A percentile compares a stretch with the other conserved stretches of the same genome.
These are phyloP conservation scores for Horisme vitalbata DNA, from an alignment of 2,888 invertebrate species.

Conservation along the genomic window DNA sequence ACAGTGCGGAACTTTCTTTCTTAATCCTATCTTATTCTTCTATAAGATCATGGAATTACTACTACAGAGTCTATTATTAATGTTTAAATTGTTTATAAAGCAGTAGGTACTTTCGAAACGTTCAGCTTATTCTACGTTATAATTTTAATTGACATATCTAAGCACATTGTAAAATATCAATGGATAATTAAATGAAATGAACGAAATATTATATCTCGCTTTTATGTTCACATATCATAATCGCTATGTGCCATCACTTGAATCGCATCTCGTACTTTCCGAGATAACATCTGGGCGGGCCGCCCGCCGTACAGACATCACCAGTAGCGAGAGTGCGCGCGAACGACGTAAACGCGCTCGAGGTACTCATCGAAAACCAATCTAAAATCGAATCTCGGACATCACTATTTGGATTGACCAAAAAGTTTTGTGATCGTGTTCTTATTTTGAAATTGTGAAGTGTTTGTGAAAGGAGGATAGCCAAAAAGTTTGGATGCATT, in stretches of 20 bases:
- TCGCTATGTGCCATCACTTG: constrained; percentile 35
- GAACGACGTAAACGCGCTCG: constrained; percentile 50
- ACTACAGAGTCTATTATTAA: too few species aligned
- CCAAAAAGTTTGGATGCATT: constrained; percentile 45
- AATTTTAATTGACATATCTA: too few species aligned
- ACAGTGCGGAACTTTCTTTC: too few species aligned
- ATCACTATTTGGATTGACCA: constrained; percentile 31
- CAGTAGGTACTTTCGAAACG: too few species aligned
- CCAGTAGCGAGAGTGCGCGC: constrained; percentile 62
- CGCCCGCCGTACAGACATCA: constrained; percentile 48
- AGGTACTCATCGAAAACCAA: constrained; percentile 25
- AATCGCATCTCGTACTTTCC: constrained; percentile 30
- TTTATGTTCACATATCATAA: too few species aligned
- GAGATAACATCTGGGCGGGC: constrained; percentile 74
- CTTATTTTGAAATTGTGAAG: constrained; percentile 38
- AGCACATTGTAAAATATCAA: too few species aligned
- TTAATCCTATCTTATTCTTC: too few species aligned
- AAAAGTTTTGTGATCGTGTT: constrained; percentile 26
- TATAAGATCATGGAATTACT: too few species aligned
- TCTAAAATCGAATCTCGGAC: constrained; percentile 17
- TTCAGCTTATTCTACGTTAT: too few species aligned
- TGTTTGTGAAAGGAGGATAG: constrained; percentile 24
- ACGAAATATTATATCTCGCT: too few species aligned
- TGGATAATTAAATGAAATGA: too few species aligned
- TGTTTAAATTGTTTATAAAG: too few species aligned